phyloP scores from a whole-genome alignment of 2,113 vertebrate genomes.

The Catharus bicknelli region DNA sequence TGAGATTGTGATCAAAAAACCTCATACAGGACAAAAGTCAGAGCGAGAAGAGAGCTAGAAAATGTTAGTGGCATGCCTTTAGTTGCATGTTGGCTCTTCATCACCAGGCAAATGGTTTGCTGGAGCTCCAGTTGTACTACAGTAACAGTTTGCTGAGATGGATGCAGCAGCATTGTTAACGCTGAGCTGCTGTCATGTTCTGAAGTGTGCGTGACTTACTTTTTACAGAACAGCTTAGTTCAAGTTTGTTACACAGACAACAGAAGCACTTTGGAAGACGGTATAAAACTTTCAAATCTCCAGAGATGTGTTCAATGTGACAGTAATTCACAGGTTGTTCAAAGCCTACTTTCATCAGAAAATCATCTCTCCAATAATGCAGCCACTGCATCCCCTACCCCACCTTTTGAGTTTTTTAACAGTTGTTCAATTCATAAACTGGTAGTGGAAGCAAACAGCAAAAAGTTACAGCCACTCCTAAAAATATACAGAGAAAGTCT shows the following conservation, averaged over 20 bases:
- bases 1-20: neutral
- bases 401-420: accelerated
- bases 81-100: neutral
- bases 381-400: accelerated
- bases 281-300: constrained; percentile 1
- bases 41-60: neutral
- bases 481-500: neutral
- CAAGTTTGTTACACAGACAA: constrained; percentile 25
- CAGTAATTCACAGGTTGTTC: neutral
- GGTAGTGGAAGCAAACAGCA: neutral
- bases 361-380: neutral
- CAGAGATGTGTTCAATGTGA: neutral
- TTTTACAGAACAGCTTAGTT: constrained; percentile 25
- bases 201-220: neutral
- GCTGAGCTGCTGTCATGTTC: neutral
- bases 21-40: neutral
- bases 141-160: constrained; percentile 13
- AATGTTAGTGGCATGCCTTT: constrained; percentile 18
- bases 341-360: constrained; percentile 10
- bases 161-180: neutral
- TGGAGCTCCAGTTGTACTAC: neutral
- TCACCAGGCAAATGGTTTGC: constrained; percentile 16
- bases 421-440: neutral
- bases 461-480: neutral
- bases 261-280: neutral